A percentile compares a stretch with the other conserved stretches of the same genome.
Conservation (phyloP, 2,797 vertebrate genomes). For the Danio albolineatus region DNA sequence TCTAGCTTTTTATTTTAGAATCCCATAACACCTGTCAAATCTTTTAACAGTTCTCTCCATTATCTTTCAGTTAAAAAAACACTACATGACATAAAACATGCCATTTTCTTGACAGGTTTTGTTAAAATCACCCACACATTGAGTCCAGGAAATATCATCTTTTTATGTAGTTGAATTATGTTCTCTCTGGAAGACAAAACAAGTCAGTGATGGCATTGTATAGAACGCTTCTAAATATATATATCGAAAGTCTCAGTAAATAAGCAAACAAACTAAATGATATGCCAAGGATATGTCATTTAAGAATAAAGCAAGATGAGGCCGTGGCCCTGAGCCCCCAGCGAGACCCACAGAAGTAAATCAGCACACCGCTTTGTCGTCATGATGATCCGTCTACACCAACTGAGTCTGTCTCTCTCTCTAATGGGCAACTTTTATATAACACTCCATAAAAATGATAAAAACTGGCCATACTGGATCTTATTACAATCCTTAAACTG, state of each 20-base stretch:
- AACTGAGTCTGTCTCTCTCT: neutral
- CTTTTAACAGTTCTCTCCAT: too few relatives aligned
- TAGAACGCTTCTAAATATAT: neutral
- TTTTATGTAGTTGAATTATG: neutral
- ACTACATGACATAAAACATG: neutral
- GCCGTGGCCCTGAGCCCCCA: neutral
- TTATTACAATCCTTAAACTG: neutral
- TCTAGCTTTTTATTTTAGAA: too few relatives aligned
- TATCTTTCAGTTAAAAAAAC: too few relatives aligned
- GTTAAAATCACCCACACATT: neutral
- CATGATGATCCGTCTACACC: constrained; percentile 33
- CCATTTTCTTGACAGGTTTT: neutral
- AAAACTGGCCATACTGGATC: neutral
- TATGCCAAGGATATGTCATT: neutral
- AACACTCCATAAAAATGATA: constrained; percentile 36
- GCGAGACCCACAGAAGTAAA: constrained; percentile 27
- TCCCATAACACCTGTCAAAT: too few relatives aligned
- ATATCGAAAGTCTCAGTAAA: neutral
- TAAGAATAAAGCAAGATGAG: neutral
- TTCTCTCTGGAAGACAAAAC: neutral
- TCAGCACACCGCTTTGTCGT: constrained; percentile 14
- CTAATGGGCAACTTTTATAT: constrained; percentile 38
- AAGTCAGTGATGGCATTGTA: neutral
- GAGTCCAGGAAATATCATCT: too few relatives aligned
- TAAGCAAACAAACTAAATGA: neutral